phyloP scores from a whole-genome alignment of 2,113 vertebrate species.

The Polypterus senegalus region DNA sequence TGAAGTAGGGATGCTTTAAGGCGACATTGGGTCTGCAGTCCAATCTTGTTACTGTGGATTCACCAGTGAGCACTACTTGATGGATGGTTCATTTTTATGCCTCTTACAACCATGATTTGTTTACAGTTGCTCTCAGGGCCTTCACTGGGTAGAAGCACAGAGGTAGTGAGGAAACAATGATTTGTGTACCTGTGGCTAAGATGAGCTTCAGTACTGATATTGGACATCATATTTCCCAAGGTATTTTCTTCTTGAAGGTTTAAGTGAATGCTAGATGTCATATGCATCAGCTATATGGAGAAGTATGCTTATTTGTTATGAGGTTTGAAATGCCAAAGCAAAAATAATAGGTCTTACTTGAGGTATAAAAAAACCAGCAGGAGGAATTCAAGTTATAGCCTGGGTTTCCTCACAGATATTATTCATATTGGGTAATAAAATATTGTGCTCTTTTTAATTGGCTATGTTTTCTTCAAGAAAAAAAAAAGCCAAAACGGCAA shows the following conservation, averaged over 20 bases:
- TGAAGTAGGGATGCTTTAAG: background rate
- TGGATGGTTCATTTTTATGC: slow-evolving; percentile 34
- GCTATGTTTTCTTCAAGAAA: too few species aligned
- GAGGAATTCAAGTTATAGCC: background rate
- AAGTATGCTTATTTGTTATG: slow-evolving; percentile 29
- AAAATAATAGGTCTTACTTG: slow-evolving; percentile 9
- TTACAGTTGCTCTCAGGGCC: slow-evolving; percentile 29
- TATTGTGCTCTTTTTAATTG: too few species aligned
- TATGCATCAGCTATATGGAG: slow-evolving; percentile 28
- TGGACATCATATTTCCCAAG: slow-evolving; percentile 40
- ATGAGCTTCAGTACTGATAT: slow-evolving; percentile 35
- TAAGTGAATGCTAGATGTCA: slow-evolving; percentile 37
- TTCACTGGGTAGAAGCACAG: slow-evolving; percentile 17
- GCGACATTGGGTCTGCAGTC: slow-evolving; percentile 22
- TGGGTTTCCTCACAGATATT: too few species aligned
- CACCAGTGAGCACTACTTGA: slow-evolving; percentile 23
- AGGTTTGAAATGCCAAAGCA: slow-evolving; percentile 11
- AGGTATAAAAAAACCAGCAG: slow-evolving; percentile 17
- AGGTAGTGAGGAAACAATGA: slow-evolving; percentile 22
- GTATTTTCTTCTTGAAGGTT: slow-evolving; percentile 29
- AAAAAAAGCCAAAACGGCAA: too few species aligned
- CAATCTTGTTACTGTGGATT: slow-evolving; percentile 29
- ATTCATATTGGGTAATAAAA: too few species aligned
- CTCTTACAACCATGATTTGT: slow-evolving; percentile 37
- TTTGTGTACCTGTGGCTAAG: slow-evolving; percentile 36